Evolutionary conservation across 1,140 invertebrate species (phyloP), one percentile per base, ranked within the genome.

Genomic region (Drosophila fuyamai): DNA sequence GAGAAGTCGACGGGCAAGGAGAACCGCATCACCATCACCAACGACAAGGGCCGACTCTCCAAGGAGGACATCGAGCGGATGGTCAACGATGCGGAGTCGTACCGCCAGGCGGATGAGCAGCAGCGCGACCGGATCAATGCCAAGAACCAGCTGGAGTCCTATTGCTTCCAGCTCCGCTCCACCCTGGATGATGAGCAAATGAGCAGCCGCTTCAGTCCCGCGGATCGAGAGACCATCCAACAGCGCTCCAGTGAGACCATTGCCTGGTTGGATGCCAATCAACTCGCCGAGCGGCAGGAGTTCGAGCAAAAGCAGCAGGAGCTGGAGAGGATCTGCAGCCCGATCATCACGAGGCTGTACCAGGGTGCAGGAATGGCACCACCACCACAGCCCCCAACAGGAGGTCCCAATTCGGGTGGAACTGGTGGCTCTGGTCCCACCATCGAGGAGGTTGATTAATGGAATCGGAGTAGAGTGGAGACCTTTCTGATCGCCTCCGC

Each of bases 21-120:
- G 88, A 99, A 99, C 93, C 98, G 98, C 93, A 99, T 99, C 92
- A 98, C 97, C 13, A 99, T 99, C 80, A 99, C 97, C 81, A 99
- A 99, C 88, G 98, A 99, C 93, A 99, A 99, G 93, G 98, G 98
- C 53, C 96, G 98, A 70, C 94, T 99, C 0, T 96, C 95, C 90
- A 99, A 99, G 93, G 98, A 98, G 89, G 98, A 99, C 71, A 99
- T 99, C 81, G 98, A 99, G 90, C 94, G 97, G 35, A 99, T 99
- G 98, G 97, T 99, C 14, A 97, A 97, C 63, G 98, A 99, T 71
- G 98, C 98, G 2, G 98, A 99, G 92, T 97, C 97, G 81, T 99
- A 97, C 94, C 96, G 97, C 74, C 96, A 94, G 63, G 97, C 98
- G 77, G 98, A 99, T 92, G 95, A 98, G 62, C 96, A 96, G 79